Evolutionary conservation across 2,113 vertebrate genomes (phyloP), one percentile per base, ranked within the genome.

Genomic region (Phalacrocorax aristotelis): DNA sequence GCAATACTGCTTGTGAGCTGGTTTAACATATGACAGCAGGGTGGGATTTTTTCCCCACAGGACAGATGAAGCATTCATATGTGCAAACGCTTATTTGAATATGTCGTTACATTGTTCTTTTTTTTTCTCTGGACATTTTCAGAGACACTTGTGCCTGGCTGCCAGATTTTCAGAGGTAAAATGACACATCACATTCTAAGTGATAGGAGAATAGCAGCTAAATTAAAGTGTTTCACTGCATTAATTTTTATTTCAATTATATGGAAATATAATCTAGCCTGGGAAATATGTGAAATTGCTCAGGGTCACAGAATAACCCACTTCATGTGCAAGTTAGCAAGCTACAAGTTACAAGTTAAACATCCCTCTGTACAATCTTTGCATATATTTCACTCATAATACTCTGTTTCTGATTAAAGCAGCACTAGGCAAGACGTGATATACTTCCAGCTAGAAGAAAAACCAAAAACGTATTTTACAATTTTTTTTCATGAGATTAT

Each of bases 161-260:
- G 44, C n/a, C n/a, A 84, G 38, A 64, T 83, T 92, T 96, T 51
- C 38, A 87, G 60, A 84, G 13, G 23, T 87, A 87, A 93, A 93
- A 95, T 52, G 4, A 75, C 64, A 29, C 29, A 81, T 83, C 83
- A 72, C 48, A 82, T 83, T 82, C 3, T 2, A 82, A 86, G 46
- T 38, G 58, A 58, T 34, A 91, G 26, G 14, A 88, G 25, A 77
- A 64, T 18, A 78, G 11, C 46, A 75, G 49, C 71, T 92, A 64
- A 87, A 80, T 68, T 86, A 57, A 91, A 82, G 12, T 2, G 36
- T 55, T 70, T 81, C 81, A 68, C 32, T 74, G 74, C 54, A 64
- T 83, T 94, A 89, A 71, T 93, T 95, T 96, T 95, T 91, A 80
- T 88, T 95, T 87, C 64, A 93, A 62, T 86, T 88, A 71, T 74